Evolutionary conservation across 1,140 invertebrate species (phyloP).

Genomic region (Dolichoris vasculosae): DNA sequence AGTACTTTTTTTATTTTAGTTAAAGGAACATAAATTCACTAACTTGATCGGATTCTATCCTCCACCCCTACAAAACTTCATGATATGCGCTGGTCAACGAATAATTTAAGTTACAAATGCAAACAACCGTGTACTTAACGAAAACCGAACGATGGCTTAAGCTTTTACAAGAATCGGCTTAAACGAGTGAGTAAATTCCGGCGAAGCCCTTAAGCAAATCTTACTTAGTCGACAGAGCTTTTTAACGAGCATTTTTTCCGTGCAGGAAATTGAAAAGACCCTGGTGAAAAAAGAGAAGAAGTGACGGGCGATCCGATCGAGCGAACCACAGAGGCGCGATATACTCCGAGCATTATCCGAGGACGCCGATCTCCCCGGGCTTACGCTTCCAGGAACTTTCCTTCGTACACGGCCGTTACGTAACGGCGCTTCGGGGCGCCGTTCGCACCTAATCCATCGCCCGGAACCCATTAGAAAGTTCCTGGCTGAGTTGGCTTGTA

Average conservation of each 20-base stretch:
- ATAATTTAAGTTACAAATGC: neutral
- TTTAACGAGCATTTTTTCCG: neutral
- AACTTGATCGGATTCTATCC: no score
- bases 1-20: neutral
- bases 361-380: neutral
- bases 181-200: neutral
- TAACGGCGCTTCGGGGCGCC: neutral
- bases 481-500: conserved; percentile 3
- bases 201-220: neutral
- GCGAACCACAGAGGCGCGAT: neutral
- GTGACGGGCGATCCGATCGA: neutral
- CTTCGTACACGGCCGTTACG: neutral
- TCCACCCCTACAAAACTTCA: neutral
- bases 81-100: neutral
- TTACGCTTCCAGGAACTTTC: neutral
- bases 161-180: neutral
- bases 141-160: neutral
- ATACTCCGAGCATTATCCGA: neutral
- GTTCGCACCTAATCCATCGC: conserved; percentile 38
- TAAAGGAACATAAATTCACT: neutral
- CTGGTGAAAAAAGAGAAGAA: neutral
- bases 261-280: neutral
- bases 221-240: neutral
- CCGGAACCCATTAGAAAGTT: conserved; percentile 57
- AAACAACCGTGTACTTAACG: neutral